A percentile compares a stretch with the other conserved stretches of the same genome.
Evolutionary conservation across 2,113 vertebrate species (phyloP).

Genomic region (Panurus biarmicus): DNA sequence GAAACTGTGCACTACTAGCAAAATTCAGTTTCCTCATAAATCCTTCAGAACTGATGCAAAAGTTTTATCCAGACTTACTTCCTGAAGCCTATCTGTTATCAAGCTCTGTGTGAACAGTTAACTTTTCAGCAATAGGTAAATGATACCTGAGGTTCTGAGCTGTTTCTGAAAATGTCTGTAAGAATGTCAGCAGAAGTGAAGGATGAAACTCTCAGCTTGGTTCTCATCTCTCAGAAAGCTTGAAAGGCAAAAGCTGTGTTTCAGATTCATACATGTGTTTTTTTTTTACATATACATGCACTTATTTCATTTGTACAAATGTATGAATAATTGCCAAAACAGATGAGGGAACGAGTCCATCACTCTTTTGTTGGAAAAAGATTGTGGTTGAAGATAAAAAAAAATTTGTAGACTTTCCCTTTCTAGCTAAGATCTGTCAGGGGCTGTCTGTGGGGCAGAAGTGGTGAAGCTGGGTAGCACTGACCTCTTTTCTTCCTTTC

Average conservation of each 20-base stretch:
- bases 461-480: not conserved
- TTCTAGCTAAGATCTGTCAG: not conserved
- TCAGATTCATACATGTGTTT: not conserved
- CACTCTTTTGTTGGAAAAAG: not conserved
- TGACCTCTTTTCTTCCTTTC: not conserved
- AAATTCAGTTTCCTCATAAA: not conserved
- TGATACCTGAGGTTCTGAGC: fast-evolving
- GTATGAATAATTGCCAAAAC: not conserved
- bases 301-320: not conserved
- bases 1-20: not conserved
- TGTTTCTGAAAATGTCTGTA: not conserved
- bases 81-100: not conserved
- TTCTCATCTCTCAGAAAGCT: not conserved
- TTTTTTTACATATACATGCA: not conserved
- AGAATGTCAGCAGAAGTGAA: not conserved
- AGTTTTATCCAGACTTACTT: not conserved
- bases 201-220: not conserved
- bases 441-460: not conserved
- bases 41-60: not conserved
- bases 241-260: not conserved
- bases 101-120: not conserved
- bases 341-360: not conserved
- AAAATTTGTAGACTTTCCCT: not conserved
- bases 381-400: not conserved
- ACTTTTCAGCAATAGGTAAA: not conserved